phyloP scores from a whole-genome alignment of 2,888 invertebrate genomes.

The Ischnus inquisitorius region DNA sequence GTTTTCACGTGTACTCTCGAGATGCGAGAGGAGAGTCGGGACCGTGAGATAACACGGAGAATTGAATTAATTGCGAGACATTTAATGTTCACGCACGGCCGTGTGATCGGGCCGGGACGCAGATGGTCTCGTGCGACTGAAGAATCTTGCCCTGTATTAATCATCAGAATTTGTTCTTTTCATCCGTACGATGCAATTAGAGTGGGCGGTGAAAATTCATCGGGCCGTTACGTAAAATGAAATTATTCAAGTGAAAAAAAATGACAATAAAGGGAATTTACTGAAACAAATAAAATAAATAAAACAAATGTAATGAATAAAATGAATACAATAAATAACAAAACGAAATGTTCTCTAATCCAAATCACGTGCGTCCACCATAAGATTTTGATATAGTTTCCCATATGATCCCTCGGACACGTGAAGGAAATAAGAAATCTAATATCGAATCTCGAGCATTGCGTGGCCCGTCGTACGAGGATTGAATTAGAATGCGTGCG shows the following conservation, averaged over 20 bases:
- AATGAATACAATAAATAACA: not conserved
- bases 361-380: not conserved
- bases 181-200: not conserved
- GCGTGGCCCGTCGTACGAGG: slow-evolving; percentile 16
- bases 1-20: slow-evolving; percentile 34
- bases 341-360: not conserved
- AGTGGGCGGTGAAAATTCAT: too few species aligned
- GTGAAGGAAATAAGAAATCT: slow-evolving; percentile 35
- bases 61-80: slow-evolving; percentile 59
- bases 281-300: not conserved
- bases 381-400: not conserved
- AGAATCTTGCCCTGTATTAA: not conserved
- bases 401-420: slow-evolving; percentile 6
- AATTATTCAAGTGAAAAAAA: not conserved
- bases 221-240: too few species aligned
- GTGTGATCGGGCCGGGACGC: not conserved
- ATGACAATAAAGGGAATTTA: not conserved
- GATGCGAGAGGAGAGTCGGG: not conserved
- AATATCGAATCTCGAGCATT: slow-evolving; percentile 24
- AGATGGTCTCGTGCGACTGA: not conserved
- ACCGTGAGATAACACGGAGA: slow-evolving; percentile 4
- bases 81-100: slow-evolving; percentile 1
- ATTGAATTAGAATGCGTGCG: slow-evolving; percentile 45
- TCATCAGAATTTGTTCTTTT: not conserved
- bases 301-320: not conserved